Conservation (phyloP, 2,113 vertebrate species). For the Castor canadensis region DNA sequence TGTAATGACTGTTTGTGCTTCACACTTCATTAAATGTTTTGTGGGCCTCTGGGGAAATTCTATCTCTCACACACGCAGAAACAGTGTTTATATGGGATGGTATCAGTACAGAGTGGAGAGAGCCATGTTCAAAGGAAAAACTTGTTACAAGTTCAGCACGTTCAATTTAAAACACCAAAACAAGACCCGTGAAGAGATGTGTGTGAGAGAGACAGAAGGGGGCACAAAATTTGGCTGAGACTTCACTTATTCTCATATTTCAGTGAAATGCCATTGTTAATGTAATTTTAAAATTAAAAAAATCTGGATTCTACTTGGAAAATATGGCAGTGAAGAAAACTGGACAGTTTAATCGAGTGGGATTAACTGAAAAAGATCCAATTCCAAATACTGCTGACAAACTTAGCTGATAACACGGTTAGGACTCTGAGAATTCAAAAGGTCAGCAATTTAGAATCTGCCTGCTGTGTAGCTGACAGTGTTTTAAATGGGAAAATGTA, state of each 20-base stretch:
- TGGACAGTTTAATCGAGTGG: conserved; percentile 3
- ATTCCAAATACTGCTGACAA: conserved; percentile 64
- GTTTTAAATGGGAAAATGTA: conserved; percentile 75
- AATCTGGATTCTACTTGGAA: background rate
- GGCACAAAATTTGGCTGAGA: background rate
- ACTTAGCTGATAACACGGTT: conserved; percentile 63
- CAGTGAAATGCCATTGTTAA: conserved; percentile 6
- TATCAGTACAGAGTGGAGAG: conserved; percentile 68
- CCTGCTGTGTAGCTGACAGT: conserved; percentile 68
- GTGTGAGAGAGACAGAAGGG: background rate
- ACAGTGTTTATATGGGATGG: conserved; percentile 57
- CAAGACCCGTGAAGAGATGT: background rate
- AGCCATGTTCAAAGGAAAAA: conserved; percentile 41
- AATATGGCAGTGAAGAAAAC: conserved; percentile 33
- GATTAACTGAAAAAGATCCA: conserved; percentile 63
- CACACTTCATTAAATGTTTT: conserved; percentile 88
- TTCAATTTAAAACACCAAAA: conserved; percentile 29
- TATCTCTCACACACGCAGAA: conserved; percentile 70
- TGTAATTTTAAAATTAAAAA: conserved; percentile 37
- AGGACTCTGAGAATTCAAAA: conserved; percentile 73
- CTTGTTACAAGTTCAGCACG: background rate
- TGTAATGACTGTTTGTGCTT: conserved; percentile 90
- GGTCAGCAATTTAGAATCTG: conserved; percentile 55
- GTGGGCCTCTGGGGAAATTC: conserved; percentile 87
- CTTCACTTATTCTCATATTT: background rate